Evolutionary conservation across 1,140 invertebrate genomes (phyloP), one percentile per base, ranked within the genome.

Genomic region (Antheraea mylitta): DNA sequence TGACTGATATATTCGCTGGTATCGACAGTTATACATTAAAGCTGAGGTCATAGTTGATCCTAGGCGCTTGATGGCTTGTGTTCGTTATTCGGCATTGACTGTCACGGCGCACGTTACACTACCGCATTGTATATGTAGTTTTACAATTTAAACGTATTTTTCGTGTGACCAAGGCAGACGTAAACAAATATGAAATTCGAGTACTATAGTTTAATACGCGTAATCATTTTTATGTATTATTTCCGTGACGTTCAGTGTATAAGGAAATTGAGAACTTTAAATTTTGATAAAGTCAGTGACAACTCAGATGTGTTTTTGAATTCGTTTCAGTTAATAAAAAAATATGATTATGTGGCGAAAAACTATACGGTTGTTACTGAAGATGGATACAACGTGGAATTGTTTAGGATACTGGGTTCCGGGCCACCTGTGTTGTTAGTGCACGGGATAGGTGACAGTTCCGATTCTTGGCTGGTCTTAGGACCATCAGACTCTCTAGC

Each of bases 401-500:
- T 77, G 13, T 86, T 81, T 67, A 78, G 87, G 7, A 82, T 91
- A 79, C 81, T 77, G 3, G 68, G 66, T 18, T 77, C 72, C 53
- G 88, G 85, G 42, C 82, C 87, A 0, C 85, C 86, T 9, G 79
- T 89, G n/a, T 72, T 91, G 38, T 68, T 91, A 58, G 82, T 78
- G 18, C 88, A 90, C 62, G 88, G 88, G 11, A 81, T 89, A 36
- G 80, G 78, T 42, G 87, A 89, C 45, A 86, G 82, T 72, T 89
- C 89, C 5, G 89, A 91, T 69, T 80, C 73, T 3, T 91, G 87
- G 87, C 19, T 91, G 19, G 81, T 89, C 45, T 58, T 83, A 4
- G 87, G 86, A 13, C 87, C 85, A 3, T 58, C 69, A 36, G 67
- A 76, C 48, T 88, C 86, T 10, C 37, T 89, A 13, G 85, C 86